Base-by-base conservation (phyloP, 2,888 invertebrate species). In the Theodoxus fluviatilis region DNA sequence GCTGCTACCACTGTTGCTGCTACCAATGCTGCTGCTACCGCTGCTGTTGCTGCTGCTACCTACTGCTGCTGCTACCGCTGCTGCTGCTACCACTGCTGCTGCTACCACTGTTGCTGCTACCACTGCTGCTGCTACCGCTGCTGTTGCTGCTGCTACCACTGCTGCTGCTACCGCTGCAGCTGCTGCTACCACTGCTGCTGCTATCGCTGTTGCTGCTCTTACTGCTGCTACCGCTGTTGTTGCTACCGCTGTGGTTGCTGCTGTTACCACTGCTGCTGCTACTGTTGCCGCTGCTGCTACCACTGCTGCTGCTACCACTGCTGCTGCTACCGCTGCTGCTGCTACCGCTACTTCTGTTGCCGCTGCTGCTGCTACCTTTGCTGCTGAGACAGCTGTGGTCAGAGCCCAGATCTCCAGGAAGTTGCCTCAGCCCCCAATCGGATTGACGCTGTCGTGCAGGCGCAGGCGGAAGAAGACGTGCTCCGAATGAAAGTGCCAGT, bases 11-110 rank as follows among this genome's bases (percentile, higher is more conserved):
- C 63, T 37, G 37, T 38, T 3, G 37, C 63, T 37, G 37, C 63
- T 63, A 35, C 63, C 37, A 63, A 33, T 63, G n/a, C 63, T 63
- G n/a, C 63, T 63, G n/a, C 37, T 63, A 63, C 37, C 37, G 37
- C 35, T 9, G 37, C 63, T 33, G 37, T 37, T n/a, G 37, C 35
- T 63, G 3, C 63, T 63, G n/a, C n/a, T n/a, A n/a, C n/a, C n/a
- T n/a, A n/a, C n/a, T n/a, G n/a, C n/a, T n/a, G n/a, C n/a, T n/a
- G 37, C 7, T 63, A 63, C 15, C 37, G 12, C 12, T 61, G 6
- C 61, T n/a, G 3, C 35, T 37, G 18, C 63, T 38, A 37, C 38
- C 37, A n/a, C 38, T 35, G 25, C 63, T 35, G n/a, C 38, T 37
- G 3, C 37, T n/a, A n/a, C 22, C 37, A 35, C 38, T 38, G 25